Base-by-base conservation (phyloP, 2,888 invertebrate genomes). In the Scelioninae gen. 1 region DNA sequence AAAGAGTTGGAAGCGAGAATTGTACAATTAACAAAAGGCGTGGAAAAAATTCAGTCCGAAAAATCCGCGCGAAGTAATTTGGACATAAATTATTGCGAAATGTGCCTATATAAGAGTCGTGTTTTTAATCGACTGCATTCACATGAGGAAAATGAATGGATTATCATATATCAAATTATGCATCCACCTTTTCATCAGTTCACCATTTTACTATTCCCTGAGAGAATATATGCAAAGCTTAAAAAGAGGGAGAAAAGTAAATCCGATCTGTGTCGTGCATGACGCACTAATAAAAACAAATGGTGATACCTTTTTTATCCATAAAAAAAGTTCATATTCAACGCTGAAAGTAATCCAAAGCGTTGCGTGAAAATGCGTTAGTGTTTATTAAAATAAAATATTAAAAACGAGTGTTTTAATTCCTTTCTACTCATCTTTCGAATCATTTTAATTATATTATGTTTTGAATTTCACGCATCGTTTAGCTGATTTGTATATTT, bases 181-280 rank as follows among this genome's bases (percentile, higher is more conserved):
- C 51, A 43, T 5, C 38, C 58, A 62, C 53, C 68, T 77, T 77
- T 77, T 78, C 78, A 56, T 63, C 56, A 69, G 55, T 71, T 71
- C 49, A 38, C 65, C 63, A 63, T 71, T 71, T 71, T 32, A 47
- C 53, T 40, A 55, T 62, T 77, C 71, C 65, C 65, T 63, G 40
- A 16, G 78, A 65, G 71, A 65, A 62, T 71, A 51, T 71, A 71
- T 55, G 65, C 65, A 69, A 43, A 58, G 43, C 34, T 55, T 62
- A 77, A 58, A 66, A 34, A 63, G 32, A 62, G 53, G 29, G 13
- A 31, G 45, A 47, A 60, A 65, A 60, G 60, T 72, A 72, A 79
- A 79, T 79, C 79, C 79, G 79, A 79, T 79, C 72, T 63, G 71
- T 65, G 63, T 71, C 78, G 69, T 79, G 79, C 79, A 72, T 65